Evolutionary conservation across 2,888 invertebrate species (phyloP).

Genomic region (Phortica magna): DNA sequence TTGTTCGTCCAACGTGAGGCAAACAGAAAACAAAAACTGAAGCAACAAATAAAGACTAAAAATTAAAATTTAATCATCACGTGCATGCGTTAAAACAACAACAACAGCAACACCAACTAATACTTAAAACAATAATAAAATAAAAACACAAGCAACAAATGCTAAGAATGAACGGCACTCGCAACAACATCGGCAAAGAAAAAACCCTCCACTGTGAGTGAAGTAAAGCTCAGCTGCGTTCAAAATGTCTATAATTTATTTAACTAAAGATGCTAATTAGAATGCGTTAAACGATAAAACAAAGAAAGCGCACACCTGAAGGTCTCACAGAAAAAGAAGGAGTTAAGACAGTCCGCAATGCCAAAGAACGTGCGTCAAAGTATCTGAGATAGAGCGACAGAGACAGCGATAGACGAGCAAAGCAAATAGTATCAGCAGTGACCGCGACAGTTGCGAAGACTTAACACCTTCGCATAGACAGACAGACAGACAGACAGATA

Average conservation of each 20-base stretch:
- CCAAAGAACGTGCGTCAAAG: not conserved
- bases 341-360: slow-evolving; percentile 2
- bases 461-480: slow-evolving; percentile 57
- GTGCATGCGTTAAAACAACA: slow-evolving; percentile 64
- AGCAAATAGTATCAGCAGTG: no score
- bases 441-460: slow-evolving; percentile 62
- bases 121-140: not conserved
- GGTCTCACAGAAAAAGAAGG: not conserved
- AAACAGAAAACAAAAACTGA: slow-evolving; percentile 18
- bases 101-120: slow-evolving; percentile 21
- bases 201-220: slow-evolving; percentile 31
- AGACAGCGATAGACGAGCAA: not conserved
- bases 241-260: slow-evolving; percentile 53
- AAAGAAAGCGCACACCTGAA: slow-evolving; percentile 50
- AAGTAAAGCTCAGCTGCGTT: slow-evolving; percentile 12
- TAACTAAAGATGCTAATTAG: slow-evolving; percentile 62
- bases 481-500: not conserved
- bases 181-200: not conserved
- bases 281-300: slow-evolving; percentile 71
- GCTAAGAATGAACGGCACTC: not conserved
- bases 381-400: not conserved
- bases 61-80: slow-evolving; percentile 73
- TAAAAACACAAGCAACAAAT: not conserved
- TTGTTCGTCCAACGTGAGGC: slow-evolving; percentile 45
- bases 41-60: slow-evolving; percentile 51